Base-by-base conservation (phyloP, 2,113 vertebrate genomes). In the Coryphaenoides rupestris region DNA sequence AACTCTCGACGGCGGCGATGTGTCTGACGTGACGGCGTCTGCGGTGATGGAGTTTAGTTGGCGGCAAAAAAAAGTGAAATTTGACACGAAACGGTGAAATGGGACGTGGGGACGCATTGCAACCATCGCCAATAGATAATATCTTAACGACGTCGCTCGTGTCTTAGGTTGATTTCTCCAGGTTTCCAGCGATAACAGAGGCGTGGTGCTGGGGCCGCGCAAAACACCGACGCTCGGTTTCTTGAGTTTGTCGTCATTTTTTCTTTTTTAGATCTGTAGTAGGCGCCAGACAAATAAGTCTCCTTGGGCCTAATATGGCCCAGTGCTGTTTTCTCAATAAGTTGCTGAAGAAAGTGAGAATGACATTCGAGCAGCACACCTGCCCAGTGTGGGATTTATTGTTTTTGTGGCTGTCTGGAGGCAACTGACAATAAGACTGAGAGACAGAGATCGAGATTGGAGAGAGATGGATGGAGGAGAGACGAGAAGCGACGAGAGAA, bases 371-470 rank as follows among this genome's bases (percentile, higher is more conserved):
- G 57, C 64, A 62, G 66, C 63, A 65, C 45, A 60, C 73, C 62
- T 19, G 57, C 67, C 70, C 71, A 77, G 72, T n/a, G 75, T 80
- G 73, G 81, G 79, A 83, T 45, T 77, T 87, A 73, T 86, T 84
- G 81, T 73, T 79, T 85, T 78, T 80, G 71, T 70, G n/a, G 47
- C 73, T 73, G 70, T 71, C 28, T 7, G 26, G 72, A 68, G 68
- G 76, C 64, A 56, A 53, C 59, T 68, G 70, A 77, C 58, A 68
- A 10, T 19, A 23, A 19, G 24, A 58, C 19, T 21, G 33, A 60
- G 19, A 76, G 83, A 83, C 63, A 63, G 76, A 54, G 64, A 26
- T 57, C 65, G 68, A 74, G 62, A 66, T 63, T 76, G 63, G n/a
- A 70, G 62, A 79, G 65, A 76, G 66, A 74, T 62, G 72, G 59